A percentile compares a stretch with the other conserved stretches of the same genome.
Evolutionary conservation across 2,797 vertebrate genomes (phyloP).

Genomic region (Chromis chromis): DNA sequence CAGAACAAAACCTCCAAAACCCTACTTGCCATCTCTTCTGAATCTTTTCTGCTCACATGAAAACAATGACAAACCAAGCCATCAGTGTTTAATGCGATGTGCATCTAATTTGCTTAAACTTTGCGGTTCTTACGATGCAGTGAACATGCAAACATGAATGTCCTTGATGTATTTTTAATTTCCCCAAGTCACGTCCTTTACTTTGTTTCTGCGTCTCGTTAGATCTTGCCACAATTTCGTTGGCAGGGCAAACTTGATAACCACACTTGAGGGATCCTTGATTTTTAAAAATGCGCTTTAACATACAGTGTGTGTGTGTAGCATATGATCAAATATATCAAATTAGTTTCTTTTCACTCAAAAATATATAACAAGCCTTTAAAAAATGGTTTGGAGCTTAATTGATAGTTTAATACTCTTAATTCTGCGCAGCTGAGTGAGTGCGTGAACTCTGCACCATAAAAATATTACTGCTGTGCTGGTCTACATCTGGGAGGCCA

Average conservation of each 20-base stretch:
- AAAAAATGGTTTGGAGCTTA: neutral
- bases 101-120: neutral
- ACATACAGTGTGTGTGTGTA: too few species aligned
- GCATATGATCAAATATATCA: neutral
- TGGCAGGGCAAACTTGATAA: neutral
- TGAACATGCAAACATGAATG: neutral
- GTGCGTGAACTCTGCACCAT: slow-evolving; percentile 53
- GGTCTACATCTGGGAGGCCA: slow-evolving; percentile 72
- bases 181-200: neutral
- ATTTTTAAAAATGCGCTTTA: neutral
- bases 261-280: neutral
- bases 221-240: neutral
- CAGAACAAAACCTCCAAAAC: neutral
- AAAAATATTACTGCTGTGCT: slow-evolving; percentile 66
- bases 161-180: slow-evolving; percentile 6
- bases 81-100: too few species aligned
- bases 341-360: too few species aligned
- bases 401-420: slow-evolving; percentile 19
- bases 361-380: too few species aligned
- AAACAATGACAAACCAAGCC: neutral
- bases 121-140: neutral
- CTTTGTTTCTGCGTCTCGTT: neutral
- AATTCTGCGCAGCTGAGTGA: slow-evolving; percentile 41
- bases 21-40: neutral
- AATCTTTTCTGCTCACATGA: neutral